phyloP scores from a whole-genome alignment of 2,888 invertebrate genomes.

The Minunthozetes semirufus region DNA sequence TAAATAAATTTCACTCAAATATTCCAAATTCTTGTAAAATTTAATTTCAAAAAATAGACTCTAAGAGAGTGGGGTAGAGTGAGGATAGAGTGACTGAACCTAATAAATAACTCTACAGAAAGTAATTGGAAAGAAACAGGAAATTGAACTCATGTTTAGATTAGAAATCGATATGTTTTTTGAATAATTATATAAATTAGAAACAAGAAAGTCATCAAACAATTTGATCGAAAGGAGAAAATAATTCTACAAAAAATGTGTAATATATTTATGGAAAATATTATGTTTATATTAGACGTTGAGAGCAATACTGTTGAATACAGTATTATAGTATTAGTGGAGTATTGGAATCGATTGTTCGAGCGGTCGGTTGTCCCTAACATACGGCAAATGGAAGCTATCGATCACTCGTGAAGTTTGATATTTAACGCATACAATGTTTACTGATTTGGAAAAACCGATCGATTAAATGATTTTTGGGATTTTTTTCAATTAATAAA shows the following conservation, averaged over 20 bases:
- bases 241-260: neutral
- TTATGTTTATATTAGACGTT: neutral
- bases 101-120: no score
- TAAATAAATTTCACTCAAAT: no score
- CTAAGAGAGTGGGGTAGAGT: no score
- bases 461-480: slow-evolving; percentile 18
- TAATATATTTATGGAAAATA: no score
- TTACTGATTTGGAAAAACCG: neutral
- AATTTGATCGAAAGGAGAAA: neutral
- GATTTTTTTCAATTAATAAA: neutral
- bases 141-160: neutral
- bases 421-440: slow-evolving; percentile 21
- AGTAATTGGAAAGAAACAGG: no score
- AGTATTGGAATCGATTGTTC: slow-evolving; percentile 13
- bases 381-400: neutral
- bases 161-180: neutral
- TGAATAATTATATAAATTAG: no score
- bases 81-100: no score
- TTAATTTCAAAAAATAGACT: no score
- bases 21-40: no score
- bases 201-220: no score
- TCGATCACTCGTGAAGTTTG: slow-evolving; percentile 18
- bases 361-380: slow-evolving; percentile 3
- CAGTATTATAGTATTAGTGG: slow-evolving; percentile 2
- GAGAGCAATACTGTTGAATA: slow-evolving; percentile 4